Evolutionary conservation across 2,113 vertebrate genomes (phyloP).

Genomic region (Mugil cephalus): DNA sequence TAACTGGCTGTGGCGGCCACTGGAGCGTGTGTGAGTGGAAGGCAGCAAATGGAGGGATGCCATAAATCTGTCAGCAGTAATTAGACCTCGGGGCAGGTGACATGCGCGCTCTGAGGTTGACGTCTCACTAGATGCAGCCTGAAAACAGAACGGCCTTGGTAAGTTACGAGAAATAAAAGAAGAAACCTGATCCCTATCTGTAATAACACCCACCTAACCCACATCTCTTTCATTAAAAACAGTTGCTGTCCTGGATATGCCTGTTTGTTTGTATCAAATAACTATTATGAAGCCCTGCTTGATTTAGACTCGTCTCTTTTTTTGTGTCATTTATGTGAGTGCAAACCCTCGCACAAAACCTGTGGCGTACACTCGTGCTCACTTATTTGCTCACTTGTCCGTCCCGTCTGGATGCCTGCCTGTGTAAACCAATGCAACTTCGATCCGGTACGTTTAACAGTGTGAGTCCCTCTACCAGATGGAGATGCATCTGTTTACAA

Average conservation of each 20-base stretch:
- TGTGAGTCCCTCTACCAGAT: neutral
- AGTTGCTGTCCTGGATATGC: neutral
- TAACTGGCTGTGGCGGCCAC: constrained; percentile 16
- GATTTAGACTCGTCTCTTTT: neutral
- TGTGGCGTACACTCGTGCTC: too few species aligned
- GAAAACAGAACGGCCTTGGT: neutral
- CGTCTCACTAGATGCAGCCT: neutral
- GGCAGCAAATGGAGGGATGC: constrained; percentile 16
- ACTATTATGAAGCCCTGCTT: neutral
- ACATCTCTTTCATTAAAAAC: neutral
- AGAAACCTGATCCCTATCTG: neutral
- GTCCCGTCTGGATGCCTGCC: too few species aligned
- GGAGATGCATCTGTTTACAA: neutral
- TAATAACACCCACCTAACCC: neutral
- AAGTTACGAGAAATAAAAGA: neutral
- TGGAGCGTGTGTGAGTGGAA: neutral
- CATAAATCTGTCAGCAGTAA: constrained; percentile 33
- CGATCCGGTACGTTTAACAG: constrained; percentile 7
- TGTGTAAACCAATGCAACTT: constrained; percentile 15
- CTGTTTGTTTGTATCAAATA: neutral
- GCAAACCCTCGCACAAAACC: too few species aligned
- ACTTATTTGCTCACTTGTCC: too few species aligned
- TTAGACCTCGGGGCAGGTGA: constrained; percentile 8
- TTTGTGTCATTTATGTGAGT: neutral
- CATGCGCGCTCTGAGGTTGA: neutral